Base-by-base conservation (phyloP, 2,888 invertebrate genomes). In the Spodoptera littoralis region DNA sequence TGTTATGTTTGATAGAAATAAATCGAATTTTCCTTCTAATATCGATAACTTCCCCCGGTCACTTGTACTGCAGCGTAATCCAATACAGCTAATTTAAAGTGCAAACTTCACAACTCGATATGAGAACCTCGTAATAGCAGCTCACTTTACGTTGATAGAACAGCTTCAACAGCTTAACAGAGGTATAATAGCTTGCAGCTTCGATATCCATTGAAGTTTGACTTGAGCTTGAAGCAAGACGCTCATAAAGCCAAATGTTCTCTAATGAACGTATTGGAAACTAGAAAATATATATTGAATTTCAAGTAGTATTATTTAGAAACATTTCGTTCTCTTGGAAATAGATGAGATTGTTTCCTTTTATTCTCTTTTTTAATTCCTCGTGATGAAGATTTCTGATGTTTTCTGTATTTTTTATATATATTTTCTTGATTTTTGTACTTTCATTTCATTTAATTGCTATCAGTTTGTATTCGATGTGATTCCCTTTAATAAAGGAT, bases 141-240 rank as follows among this genome's bases (percentile, higher is more conserved):
- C 13, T 30, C 46, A 30, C 11, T 42, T 55, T 44, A 71, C 55
- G 56, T 57, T 44, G 30, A n/a, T 30, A 22, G 52, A 48, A 49
- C 18, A 52, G n/a, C 49, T 73, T 24, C 56, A 52, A 52, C 8
- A 46, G 13, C 8, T 36, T 36, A 36, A 36, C 36, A 22, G 36
- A 44, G 50, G 13, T 53, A 72, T 70, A 65, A 46, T 41, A 59
- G 36, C 48, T 60, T 8, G 36, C 8, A 36, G 9, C 36, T 27
- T 36, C 60, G 53, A 49, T 42, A 49, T 53, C 42, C 18, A 51
- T 73, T 65, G 49, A 54, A 58, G 47, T 58, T 60, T 67, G 74
- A 60, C 55, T 73, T 43, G 22, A 43, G 42, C 5, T 73, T 66
- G 66, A 59, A 59, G 55, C 45, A 47, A 73, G 55, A 49, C 65